Evolutionary conservation across 2,113 vertebrate species (phyloP), one percentile per base, ranked within the genome.

Genomic region (Ariopsis seemanni): DNA sequence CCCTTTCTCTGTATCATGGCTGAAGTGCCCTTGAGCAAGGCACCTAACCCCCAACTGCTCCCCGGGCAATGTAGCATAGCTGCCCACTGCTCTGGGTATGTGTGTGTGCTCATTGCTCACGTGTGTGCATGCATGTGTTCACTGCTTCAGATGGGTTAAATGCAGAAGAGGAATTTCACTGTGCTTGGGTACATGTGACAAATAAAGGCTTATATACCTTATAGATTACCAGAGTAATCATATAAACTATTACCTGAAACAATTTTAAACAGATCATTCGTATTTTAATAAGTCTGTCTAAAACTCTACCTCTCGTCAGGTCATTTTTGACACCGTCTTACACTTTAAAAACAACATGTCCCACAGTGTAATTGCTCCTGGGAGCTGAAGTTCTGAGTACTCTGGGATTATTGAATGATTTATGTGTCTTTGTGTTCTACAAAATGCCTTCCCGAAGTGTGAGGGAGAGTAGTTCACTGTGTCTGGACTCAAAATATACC

Each of bases 351-450:
- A 42, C 27, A 34, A 15, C 67, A 71, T 71, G 27, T 11, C 27
- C n/a, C 67, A 71, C n/a, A 11, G 55, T 3, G 10, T 57, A 57
- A 57, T 57, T 57, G 55, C 55, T 57, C 55, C 55, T 34, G 67
- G n/a, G 14, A 34, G 34, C 48, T 53, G 20, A 53, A 53, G 77
- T 79, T 79, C 57, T 77, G 50, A 52, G 52, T 2, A 74, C 18
- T 69, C 27, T 84, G 55, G 34, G 69, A 34, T 84, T 84, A 25
- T 65, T 34, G 7, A 71, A 69, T 69, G 18, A 69, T 67, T 83
- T 79, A 15, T 72, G 69, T 67, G 50, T 10, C 62, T 14, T 42
- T 71, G 63, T 55, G 8, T 34, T 84, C 17, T 27, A 78, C 34
- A 62, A 60, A 78, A 52, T 79, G 58, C 20, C 6, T 9, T 79